These are phyloP conservation scores for Atethmia centrago DNA, from an alignment of 2,888 invertebrate genomes.

Conservation along the genomic window DNA sequence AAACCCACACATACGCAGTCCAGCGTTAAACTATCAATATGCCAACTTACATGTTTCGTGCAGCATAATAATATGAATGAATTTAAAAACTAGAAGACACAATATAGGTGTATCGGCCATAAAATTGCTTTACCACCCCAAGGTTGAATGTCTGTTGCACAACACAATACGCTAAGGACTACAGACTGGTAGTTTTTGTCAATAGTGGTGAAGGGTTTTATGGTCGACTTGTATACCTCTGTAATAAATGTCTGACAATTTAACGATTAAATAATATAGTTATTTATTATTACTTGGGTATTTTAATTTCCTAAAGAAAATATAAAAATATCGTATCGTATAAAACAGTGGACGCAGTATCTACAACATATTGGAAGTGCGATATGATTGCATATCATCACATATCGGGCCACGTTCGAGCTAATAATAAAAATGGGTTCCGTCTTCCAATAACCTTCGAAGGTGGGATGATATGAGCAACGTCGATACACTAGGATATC, in stretches of 20 bases:
- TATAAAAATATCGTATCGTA: constrained; percentile 15
- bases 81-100: neutral
- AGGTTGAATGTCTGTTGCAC: neutral
- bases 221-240: neutral
- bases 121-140: neutral
- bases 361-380: constrained; percentile 26
- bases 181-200: neutral
- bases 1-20: no score
- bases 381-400: constrained; percentile 59
- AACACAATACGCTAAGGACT: neutral
- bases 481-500: neutral
- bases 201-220: neutral
- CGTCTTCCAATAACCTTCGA: constrained; percentile 39
- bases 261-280: neutral
- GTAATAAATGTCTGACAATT: neutral
- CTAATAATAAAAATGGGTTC: constrained; percentile 46
- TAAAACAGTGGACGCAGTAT: constrained; percentile 2
- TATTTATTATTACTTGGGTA: neutral
- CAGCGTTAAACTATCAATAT: no score
- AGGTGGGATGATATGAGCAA: constrained; percentile 13
- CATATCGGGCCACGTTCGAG: constrained; percentile 13
- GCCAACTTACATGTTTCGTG: no score
- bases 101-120: neutral
- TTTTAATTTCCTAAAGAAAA: neutral
- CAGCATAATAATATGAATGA: no score